These are phyloP conservation scores for Tapera naevia DNA, from an alignment of 2,797 vertebrate species.

Conservation along the genomic window DNA sequence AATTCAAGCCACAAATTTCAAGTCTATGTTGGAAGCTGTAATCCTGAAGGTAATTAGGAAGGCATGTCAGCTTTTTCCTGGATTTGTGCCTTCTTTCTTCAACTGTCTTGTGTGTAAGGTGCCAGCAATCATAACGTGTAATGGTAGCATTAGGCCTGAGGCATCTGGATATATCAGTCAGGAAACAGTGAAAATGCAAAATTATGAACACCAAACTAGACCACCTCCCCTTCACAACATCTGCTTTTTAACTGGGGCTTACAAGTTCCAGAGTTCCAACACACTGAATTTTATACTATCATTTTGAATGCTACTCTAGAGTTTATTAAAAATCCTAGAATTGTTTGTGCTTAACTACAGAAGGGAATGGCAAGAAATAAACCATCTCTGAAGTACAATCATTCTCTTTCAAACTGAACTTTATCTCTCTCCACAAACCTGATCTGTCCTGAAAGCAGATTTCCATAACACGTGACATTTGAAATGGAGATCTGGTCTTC, in stretches of 20 bases:
- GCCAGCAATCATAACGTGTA: rapidly evolving
- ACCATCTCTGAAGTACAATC: not conserved
- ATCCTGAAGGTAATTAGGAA: not conserved
- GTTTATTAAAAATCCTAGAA: not conserved
- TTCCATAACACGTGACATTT: not conserved
- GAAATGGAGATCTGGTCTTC: not conserved
- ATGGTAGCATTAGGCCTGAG: not conserved
- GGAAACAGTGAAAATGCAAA: not conserved
- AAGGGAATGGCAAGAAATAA: not conserved
- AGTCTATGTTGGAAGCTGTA: not conserved
- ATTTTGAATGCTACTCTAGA: not conserved
- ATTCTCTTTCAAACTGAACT: not conserved
- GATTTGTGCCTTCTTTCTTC: not conserved
- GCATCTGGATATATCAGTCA: not conserved
- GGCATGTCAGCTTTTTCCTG: not conserved
- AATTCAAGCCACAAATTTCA: not conserved
- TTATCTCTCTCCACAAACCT: not conserved
- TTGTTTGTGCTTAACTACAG: not conserved
- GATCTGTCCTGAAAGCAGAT: not conserved
- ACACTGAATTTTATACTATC: not conserved
- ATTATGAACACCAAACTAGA: not conserved
- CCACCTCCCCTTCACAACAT: not conserved
- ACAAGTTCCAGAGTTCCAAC: not conserved
- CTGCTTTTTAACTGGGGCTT: not conserved
- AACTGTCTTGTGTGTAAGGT: not conserved